A percentile compares a stretch with the other conserved stretches of the same genome.
Conservation (phyloP, 2,888 invertebrate genomes). For the Drosophila flavopinicola region DNA sequence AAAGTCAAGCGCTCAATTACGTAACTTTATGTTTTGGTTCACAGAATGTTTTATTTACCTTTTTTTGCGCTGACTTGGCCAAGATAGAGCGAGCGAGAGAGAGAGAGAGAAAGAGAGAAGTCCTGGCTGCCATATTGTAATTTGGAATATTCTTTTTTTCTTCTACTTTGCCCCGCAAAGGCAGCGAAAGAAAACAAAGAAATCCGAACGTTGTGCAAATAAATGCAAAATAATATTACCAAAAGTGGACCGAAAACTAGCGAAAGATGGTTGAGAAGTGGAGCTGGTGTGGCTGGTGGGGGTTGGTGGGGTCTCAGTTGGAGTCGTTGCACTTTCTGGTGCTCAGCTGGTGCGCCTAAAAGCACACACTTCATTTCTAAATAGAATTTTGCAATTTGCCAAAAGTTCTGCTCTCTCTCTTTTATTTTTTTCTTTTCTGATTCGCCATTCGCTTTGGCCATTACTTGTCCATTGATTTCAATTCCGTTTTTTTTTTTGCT, state of each 20-base stretch:
- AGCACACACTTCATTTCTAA: conserved; percentile 73
- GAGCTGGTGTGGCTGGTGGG: neutral
- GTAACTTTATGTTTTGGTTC: conserved; percentile 54
- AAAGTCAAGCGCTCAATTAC: conserved; percentile 73
- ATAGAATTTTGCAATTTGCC: conserved; percentile 71
- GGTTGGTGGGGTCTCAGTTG: neutral
- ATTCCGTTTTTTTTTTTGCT: conserved; percentile 41
- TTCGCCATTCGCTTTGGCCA: conserved; percentile 32
- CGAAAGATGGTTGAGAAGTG: conserved; percentile 32
- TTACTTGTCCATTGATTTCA: conserved; percentile 71
- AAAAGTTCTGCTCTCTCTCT: conserved; percentile 39
- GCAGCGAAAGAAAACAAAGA: conserved; percentile 60
- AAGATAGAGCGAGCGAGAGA: neutral
- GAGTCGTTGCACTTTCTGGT: conserved; percentile 63
- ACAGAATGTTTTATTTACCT: conserved; percentile 64
- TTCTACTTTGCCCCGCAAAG: conserved; percentile 25
- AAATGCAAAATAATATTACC: conserved; percentile 80
- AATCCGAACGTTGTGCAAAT: conserved; percentile 71
- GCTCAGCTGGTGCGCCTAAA: conserved; percentile 64
- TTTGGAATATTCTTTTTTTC: conserved; percentile 43
- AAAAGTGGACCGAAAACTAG: conserved; percentile 72
- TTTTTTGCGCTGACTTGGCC: conserved; percentile 10
- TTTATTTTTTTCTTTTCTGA: conserved; percentile 21
- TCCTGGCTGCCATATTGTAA: conserved; percentile 60
- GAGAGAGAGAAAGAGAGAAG: neutral